Conservation (phyloP, 92 coral and sea anemone genomes). For the Paramuricea clavata region DNA sequence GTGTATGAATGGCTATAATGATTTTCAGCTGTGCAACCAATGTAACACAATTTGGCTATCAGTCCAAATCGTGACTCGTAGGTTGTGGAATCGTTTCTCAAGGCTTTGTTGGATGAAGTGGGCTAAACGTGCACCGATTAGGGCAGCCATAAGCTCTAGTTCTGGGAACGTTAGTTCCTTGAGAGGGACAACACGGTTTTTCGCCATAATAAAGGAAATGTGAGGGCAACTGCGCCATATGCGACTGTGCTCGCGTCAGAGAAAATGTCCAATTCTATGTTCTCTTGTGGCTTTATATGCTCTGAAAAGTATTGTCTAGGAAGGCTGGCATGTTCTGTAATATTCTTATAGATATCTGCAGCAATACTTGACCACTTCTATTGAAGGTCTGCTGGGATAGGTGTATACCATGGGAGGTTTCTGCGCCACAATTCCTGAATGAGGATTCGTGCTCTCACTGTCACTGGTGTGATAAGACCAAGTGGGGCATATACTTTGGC, state of each 20-base stretch:
- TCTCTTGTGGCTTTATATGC: neutral
- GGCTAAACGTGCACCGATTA: conserved; percentile 49
- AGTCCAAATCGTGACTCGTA: conserved; percentile 25
- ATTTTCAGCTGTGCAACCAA: conserved; percentile 21
- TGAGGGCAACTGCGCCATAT: neutral
- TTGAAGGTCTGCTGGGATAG: conserved; percentile 44
- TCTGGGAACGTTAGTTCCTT: conserved; percentile 54
- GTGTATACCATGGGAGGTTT: conserved; percentile 66
- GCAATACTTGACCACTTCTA: conserved; percentile 49
- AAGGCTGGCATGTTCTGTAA: conserved; percentile 18
- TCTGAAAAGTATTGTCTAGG: conserved; percentile 63
- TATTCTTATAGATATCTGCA: conserved; percentile 53
- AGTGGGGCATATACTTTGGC: conserved; percentile 55
- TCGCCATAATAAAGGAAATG: conserved; percentile 33
- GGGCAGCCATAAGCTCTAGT: conserved; percentile 63
- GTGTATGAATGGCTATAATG: conserved; percentile 46
- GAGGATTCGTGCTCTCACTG: conserved; percentile 55
- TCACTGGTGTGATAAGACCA: conserved; percentile 59
- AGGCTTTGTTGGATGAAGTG: conserved; percentile 34
- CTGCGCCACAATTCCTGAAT: conserved; percentile 71
- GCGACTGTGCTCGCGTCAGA: neutral
- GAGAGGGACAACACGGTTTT: conserved; percentile 57
- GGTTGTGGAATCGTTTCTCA: conserved; percentile 19
- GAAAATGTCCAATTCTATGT: neutral
- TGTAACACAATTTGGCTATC: conserved; percentile 39